phyloP scores from a whole-genome alignment of 2,113 vertebrate species.

The Cyprinodon tularosa region DNA sequence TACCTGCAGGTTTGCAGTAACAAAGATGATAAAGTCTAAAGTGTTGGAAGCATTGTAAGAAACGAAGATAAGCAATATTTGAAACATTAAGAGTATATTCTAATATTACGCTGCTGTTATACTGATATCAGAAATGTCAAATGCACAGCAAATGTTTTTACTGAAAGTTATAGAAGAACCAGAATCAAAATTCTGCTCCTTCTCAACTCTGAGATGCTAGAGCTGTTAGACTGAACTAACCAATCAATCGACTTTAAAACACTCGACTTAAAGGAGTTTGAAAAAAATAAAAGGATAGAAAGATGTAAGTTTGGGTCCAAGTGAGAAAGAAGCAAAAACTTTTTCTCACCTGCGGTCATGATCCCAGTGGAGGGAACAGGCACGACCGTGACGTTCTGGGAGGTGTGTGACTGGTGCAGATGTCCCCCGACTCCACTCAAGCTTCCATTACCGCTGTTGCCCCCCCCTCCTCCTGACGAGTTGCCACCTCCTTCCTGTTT shows the following conservation, averaged over 20 bases:
- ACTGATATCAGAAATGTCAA: background rate
- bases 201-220: too few species aligned
- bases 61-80: background rate
- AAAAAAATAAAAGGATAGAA: background rate
- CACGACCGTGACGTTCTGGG: conserved; percentile 96
- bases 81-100: background rate
- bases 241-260: background rate
- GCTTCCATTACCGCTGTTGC: conserved; percentile 69
- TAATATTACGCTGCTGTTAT: background rate
- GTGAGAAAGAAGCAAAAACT: background rate
- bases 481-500: conserved; percentile 83
- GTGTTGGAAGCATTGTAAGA: background rate
- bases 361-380: conserved; percentile 94
- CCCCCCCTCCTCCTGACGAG: conserved; percentile 64
- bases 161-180: too few species aligned
- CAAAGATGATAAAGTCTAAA: background rate
- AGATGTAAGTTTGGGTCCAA: background rate
- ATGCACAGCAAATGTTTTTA: too few species aligned
- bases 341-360: conserved; percentile 89
- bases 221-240: too few species aligned
- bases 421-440: conserved; percentile 83
- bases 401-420: conserved; percentile 89
- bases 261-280: background rate
- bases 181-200: too few species aligned
- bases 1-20: background rate